phyloP scores from a whole-genome alignment of 2,888 invertebrate genomes.

The Melolontha melolontha region DNA sequence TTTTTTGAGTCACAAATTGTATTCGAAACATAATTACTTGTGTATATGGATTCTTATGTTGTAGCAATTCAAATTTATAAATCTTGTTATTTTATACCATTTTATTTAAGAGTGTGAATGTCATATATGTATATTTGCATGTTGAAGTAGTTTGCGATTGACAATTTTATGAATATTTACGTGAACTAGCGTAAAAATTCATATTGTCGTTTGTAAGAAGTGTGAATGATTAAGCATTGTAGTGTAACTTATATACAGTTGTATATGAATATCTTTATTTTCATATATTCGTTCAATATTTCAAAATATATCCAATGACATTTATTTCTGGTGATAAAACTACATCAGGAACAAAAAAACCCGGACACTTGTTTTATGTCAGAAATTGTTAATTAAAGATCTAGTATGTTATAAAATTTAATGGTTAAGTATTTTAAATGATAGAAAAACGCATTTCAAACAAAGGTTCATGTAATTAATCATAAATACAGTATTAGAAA shows the following conservation, averaged over 20 bases:
- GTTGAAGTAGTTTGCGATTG: constrained; percentile 19
- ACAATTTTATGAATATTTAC: constrained; percentile 19
- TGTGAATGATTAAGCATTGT: constrained; percentile 21
- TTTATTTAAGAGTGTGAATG: constrained; percentile 37
- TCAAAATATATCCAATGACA: constrained; percentile 1
- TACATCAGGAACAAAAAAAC: too few relatives aligned
- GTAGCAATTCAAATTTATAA: constrained; percentile 27
- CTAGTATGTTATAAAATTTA: too few relatives aligned
- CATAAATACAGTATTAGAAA: too few relatives aligned
- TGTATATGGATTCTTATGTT: constrained; percentile 4
- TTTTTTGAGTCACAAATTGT: too few relatives aligned
- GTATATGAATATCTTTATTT: constrained; percentile 20
- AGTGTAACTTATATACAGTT: constrained; percentile 32
- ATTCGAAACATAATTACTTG: not conserved
- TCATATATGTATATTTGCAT: constrained; percentile 35
- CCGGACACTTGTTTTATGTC: too few relatives aligned
- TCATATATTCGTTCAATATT: constrained; percentile 9
- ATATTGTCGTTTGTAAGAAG: constrained; percentile 17
- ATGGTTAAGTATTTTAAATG: too few relatives aligned
- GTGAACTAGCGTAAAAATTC: constrained; percentile 9
- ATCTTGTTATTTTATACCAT: constrained; percentile 38
- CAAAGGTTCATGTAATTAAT: too few relatives aligned
- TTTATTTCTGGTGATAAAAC: constrained; percentile 13
- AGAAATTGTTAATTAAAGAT: too few relatives aligned
- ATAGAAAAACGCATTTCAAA: too few relatives aligned